These are phyloP conservation scores for Polia nebulosa DNA, from an alignment of 2,888 invertebrate genomes.

Conservation along the genomic window DNA sequence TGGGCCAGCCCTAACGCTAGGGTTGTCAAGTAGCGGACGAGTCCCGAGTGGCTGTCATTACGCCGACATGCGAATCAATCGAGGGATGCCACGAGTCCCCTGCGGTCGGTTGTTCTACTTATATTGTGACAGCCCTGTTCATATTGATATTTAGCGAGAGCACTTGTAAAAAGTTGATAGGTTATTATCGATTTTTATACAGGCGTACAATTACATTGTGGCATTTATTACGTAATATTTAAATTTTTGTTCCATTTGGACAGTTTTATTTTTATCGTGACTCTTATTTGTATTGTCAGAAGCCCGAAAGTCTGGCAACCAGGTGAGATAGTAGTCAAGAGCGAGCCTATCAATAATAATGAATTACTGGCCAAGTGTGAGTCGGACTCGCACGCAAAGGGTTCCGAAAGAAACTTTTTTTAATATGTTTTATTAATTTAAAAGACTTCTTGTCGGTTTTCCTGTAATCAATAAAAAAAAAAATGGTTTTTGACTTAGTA, in stretches of 20 bases:
- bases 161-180: not conserved
- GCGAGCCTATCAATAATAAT: too few relatives aligned
- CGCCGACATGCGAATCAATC: conserved; percentile 35
- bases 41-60: conserved; percentile 32
- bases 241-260: not conserved
- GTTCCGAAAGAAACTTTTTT: too few relatives aligned
- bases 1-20: conserved; percentile 22
- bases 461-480: too few relatives aligned
- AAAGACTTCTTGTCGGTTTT: too few relatives aligned
- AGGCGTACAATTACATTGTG: not conserved
- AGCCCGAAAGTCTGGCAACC: not conserved
- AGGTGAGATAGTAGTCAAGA: too few relatives aligned
- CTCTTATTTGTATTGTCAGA: not conserved
- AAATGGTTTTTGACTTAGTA: too few relatives aligned
- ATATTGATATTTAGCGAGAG: conserved; percentile 8
- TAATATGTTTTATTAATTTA: too few relatives aligned
- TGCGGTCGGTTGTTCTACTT: not conserved
- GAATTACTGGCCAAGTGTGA: too few relatives aligned
- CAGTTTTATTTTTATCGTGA: not conserved
- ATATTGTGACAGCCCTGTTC: conserved; percentile 21
- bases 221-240: not conserved
- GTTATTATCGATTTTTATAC: not conserved
- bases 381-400: too few relatives aligned
- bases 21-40: conserved; percentile 1
- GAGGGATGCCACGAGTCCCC: conserved; percentile 16